These are phyloP conservation scores for Chaenogobius annularis DNA, from an alignment of 2,113 vertebrate genomes.

Conservation along the genomic window DNA sequence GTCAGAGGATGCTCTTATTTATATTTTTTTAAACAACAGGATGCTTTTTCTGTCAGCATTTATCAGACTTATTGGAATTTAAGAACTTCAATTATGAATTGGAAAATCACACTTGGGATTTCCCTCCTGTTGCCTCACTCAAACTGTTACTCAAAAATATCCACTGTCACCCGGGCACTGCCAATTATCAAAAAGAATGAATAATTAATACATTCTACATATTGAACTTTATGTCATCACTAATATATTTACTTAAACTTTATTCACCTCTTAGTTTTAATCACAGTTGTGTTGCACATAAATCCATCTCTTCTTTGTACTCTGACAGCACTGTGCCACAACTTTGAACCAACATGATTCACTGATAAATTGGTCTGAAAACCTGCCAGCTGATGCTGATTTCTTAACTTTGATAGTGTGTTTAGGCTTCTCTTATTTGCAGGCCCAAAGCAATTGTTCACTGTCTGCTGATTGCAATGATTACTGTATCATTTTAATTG, in stretches of 20 bases:
- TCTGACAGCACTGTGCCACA: background rate
- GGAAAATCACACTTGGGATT: no score
- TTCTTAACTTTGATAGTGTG: background rate
- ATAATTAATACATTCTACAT: no score
- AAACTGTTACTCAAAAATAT: no score
- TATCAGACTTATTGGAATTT: no score
- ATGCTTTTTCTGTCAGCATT: no score
- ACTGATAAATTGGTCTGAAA: background rate
- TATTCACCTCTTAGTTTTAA: background rate
- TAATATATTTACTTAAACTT: no score
- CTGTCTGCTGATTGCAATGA: slow-evolving; percentile 23
- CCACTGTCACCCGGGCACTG: no score
- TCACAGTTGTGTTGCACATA: background rate
- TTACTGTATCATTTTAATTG: slow-evolving; percentile 20
- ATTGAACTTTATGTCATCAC: background rate
- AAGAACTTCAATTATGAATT: no score
- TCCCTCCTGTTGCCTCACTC: no score
- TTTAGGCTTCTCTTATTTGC: background rate
- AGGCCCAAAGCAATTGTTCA: background rate
- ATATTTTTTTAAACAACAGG: no score
- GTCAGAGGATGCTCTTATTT: no score
- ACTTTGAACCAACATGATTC: background rate
- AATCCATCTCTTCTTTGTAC: background rate
- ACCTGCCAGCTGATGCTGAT: background rate
- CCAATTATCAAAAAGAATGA: no score